Conservation (phyloP, 2,888 invertebrate genomes). For the Aporophyla nigra region DNA sequence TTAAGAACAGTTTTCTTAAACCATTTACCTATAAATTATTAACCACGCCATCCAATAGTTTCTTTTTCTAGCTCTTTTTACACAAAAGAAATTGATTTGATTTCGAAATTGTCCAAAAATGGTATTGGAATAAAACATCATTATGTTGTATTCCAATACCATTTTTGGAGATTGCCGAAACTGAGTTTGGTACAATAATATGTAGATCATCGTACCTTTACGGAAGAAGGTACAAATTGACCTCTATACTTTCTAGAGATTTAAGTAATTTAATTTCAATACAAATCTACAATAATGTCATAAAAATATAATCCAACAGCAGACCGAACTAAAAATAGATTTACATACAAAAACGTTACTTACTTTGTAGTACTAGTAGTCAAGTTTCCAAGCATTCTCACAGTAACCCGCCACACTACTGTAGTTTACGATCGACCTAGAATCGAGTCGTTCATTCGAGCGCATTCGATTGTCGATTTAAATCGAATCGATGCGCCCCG, state of each 20-base stretch:
- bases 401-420: constrained; percentile 62
- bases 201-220: background rate
- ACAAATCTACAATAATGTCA: background rate
- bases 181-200: background rate
- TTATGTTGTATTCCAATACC: too few species aligned
- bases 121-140: background rate
- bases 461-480: constrained; percentile 64
- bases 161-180: background rate
- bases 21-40: too few species aligned
- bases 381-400: constrained; percentile 51
- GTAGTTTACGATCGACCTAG: constrained; percentile 66
- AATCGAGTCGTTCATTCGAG: constrained; percentile 64
- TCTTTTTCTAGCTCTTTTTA: background rate
- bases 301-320: constrained; percentile 6
- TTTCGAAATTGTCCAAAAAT: too few species aligned
- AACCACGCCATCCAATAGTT: too few species aligned
- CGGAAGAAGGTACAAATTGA: background rate
- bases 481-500: constrained; percentile 57
- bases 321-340: constrained; percentile 46
- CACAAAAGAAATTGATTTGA: too few species aligned
- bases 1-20: background rate
- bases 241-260: background rate
- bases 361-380: constrained; percentile 57
- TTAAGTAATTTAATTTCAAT: constrained; percentile 17
- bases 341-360: constrained; percentile 55